Conservation (phyloP, 2,797 vertebrate genomes). For the Allobates femoralis region DNA sequence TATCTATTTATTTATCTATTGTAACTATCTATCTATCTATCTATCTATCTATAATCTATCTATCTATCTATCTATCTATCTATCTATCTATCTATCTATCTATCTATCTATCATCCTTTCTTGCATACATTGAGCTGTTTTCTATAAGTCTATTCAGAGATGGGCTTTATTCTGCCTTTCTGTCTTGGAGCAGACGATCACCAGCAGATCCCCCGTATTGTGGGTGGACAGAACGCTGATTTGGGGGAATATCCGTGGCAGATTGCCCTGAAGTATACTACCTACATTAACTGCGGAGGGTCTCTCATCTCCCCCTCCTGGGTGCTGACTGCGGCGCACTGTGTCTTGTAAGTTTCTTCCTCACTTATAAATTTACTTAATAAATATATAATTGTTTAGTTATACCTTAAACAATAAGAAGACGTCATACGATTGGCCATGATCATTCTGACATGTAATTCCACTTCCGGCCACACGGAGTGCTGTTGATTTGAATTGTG, state of each 20-base stretch:
- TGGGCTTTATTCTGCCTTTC: neutral
- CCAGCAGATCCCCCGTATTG: slow-evolving; percentile 25
- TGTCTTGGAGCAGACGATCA: slow-evolving; percentile 31
- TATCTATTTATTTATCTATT: neutral
- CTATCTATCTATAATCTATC: slow-evolving; percentile 6
- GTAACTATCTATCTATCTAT: slow-evolving; percentile 7
- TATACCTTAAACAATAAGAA: neutral
- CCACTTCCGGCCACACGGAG: neutral
- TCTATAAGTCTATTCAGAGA: neutral
- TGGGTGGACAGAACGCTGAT: slow-evolving; percentile 63
- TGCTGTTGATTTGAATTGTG: neutral
- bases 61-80: slow-evolving; percentile 37
- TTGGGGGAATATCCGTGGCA: slow-evolving; percentile 79
- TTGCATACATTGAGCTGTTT: neutral
- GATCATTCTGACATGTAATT: neutral
- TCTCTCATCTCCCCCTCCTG: slow-evolving; percentile 74
- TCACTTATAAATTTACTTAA: neutral
- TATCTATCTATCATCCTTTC: slow-evolving; percentile 21
- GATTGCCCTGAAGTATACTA: slow-evolving; percentile 65
- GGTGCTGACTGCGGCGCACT: slow-evolving; percentile 76
- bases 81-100: slow-evolving; percentile 27
- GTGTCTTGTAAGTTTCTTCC: slow-evolving; percentile 66
- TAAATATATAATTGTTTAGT: no score
- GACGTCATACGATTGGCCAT: neutral
- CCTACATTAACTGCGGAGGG: slow-evolving; percentile 70